These are phyloP conservation scores for Xenopus petersii DNA, from an alignment of 2,797 vertebrate genomes.

Conservation along the genomic window DNA sequence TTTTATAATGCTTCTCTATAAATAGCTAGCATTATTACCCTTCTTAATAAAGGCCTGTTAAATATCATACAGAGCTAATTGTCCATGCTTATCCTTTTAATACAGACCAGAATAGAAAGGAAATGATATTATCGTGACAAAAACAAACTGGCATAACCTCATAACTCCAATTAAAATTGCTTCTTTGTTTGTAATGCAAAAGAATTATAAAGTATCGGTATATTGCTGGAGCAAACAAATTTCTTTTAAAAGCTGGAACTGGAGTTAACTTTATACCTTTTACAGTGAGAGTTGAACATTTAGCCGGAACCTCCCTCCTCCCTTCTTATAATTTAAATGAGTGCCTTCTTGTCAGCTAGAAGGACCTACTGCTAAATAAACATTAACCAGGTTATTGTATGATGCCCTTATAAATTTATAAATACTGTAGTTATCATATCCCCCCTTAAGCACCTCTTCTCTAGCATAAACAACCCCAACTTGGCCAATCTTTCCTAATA, in stretches of 20 bases:
- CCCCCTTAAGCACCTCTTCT: too few relatives aligned
- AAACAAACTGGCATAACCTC: conserved; percentile 7
- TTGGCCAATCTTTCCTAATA: too few relatives aligned
- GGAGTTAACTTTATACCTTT: too few relatives aligned
- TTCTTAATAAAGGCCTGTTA: conserved; percentile 20
- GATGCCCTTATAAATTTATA: too few relatives aligned
- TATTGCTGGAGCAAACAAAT: not conserved
- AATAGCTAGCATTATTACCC: conserved; percentile 13
- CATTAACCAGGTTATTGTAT: too few relatives aligned
- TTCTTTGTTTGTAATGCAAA: not conserved
- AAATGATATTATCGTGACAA: conserved; percentile 25
- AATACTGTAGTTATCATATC: too few relatives aligned
- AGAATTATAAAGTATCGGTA: not conserved
- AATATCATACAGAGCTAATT: conserved; percentile 32
- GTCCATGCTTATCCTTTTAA: conserved; percentile 12
- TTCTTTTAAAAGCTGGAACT: not conserved
- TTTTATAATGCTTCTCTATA: conserved; percentile 20
- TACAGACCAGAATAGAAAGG: conserved; percentile 39
- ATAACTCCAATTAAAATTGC: not conserved
- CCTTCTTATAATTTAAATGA: too few relatives aligned
- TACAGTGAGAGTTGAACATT: too few relatives aligned
- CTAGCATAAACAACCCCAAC: too few relatives aligned
- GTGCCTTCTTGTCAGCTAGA: too few relatives aligned
- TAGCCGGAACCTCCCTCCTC: too few relatives aligned
- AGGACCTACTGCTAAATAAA: too few relatives aligned